Conservation (phyloP, 1,140 invertebrate species). For the Zophobas atratus region DNA sequence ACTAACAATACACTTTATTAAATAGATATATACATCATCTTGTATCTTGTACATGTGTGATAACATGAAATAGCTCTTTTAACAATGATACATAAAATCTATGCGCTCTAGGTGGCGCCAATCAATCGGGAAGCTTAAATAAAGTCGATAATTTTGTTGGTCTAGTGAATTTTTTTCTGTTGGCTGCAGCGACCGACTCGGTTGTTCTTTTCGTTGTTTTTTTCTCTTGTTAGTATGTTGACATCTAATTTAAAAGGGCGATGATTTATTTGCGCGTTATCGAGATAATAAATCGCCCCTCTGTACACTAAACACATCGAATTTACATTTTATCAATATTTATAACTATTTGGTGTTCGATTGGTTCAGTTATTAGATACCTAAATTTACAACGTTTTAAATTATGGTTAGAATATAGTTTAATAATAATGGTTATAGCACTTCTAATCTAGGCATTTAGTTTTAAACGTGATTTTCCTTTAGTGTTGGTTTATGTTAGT, state of each 20-base stretch:
- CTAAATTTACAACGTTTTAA: constrained; percentile 33
- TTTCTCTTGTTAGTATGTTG: constrained; percentile 2
- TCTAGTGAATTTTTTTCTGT: constrained; percentile 41
- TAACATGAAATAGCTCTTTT: constrained; percentile 60
- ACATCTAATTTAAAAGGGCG: constrained; percentile 32
- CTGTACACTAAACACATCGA: constrained; percentile 28
- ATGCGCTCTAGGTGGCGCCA: constrained; percentile 33
- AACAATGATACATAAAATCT: constrained; percentile 58
- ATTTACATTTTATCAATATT: constrained; percentile 2
- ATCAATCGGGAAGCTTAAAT: constrained; percentile 59
- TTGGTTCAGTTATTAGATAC: constrained; percentile 35
- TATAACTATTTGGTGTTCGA: constrained; percentile 46
- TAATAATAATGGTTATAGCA: constrained; percentile 35
- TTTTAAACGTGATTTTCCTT: constrained; percentile 38
- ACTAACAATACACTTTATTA: constrained; percentile 67
- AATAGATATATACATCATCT: constrained; percentile 65
- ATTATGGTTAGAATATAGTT: constrained; percentile 35
- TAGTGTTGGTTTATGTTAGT: constrained; percentile 32
- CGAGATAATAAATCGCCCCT: constrained; percentile 16
- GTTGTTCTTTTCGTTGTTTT: neutral
- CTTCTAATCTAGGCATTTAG: constrained; percentile 30
- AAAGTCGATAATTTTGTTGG: constrained; percentile 54
- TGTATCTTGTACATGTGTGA: constrained; percentile 52
- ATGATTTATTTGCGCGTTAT: constrained; percentile 17
- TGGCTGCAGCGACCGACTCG: constrained; percentile 15